Conservation (phyloP, 2,113 vertebrate genomes). For the Colinus virginianus region DNA sequence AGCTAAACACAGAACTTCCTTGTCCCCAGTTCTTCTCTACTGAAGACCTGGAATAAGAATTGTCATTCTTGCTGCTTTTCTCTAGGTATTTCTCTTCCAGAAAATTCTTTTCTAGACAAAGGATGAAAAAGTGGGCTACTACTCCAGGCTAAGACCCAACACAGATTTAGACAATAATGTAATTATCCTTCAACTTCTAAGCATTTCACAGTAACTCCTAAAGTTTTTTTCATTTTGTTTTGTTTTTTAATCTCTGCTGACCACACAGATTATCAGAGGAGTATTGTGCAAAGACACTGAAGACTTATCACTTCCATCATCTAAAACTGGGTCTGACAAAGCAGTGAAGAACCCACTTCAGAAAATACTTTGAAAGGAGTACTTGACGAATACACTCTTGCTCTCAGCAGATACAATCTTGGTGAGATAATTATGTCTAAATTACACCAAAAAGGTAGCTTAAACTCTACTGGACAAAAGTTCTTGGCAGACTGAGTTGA, state of each 20-base stretch:
- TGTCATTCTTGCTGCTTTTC: not conserved
- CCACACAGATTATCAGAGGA: not conserved
- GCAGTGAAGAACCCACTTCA: constrained; percentile 30
- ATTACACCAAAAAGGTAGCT: constrained; percentile 43
- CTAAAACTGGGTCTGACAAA: constrained; percentile 12
- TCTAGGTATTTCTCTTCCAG: not conserved
- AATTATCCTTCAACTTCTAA: constrained; percentile 19
- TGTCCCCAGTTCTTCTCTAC: not conserved
- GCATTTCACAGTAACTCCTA: not conserved
- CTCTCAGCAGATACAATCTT: constrained; percentile 58
- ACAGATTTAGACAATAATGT: not conserved
- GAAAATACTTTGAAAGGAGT: constrained; percentile 36
- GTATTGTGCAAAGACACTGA: not conserved
- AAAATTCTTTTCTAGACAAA: not conserved
- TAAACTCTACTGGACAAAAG: constrained; percentile 50
- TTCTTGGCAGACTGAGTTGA: constrained; percentile 34
- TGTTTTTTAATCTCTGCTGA: constrained; percentile 22
- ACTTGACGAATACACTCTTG: constrained; percentile 48
- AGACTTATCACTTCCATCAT: constrained; percentile 4
- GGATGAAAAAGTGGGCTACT: not conserved
- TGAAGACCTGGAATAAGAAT: not conserved
- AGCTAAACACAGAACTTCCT: not conserved
- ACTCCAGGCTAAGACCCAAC: not conserved
- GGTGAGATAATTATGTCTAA: constrained; percentile 55
- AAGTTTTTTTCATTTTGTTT: not conserved